Base-by-base conservation (phyloP, 1,140 invertebrate species). In the Achatina immaculata region DNA sequence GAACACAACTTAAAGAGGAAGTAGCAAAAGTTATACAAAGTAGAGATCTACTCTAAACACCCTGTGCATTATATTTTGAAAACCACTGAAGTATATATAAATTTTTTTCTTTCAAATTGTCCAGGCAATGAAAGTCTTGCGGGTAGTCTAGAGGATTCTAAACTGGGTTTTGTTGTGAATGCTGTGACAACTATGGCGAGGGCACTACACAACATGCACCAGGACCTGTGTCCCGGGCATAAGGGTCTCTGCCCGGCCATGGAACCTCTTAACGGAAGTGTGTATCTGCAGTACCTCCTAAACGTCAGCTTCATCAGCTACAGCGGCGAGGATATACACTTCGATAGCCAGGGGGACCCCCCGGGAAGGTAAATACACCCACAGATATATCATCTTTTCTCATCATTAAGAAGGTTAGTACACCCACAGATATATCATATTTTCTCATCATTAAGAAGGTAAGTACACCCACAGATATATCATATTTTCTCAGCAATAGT, bases 331-430 rank as follows among this genome's bases (percentile, higher is more conserved):
- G 91, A 93, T 31, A 94, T 97, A 14, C 94, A 94, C 84, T 97
- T 97, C 87, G 95, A 97, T 90, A 92, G 93, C 71, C 94, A 94
- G 86, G 96, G 96, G 14, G 96, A 97, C 91, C 95, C 96, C 36
- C 95, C 96, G 48, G 95, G 95, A 72, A 94, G 95, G 95, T 95
- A 88, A 91, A 92, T 91, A 45, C 11, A 48, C 21, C 36, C 36
- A 28, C 31, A 21, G 65, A 11, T 14, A 68, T 68, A n/a, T n/a
- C n/a, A n/a, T n/a, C n/a, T 55, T 55, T 55, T 55, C n/a, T 55
- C 51, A 55, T 14, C 14, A n/a, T 55, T 14, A 55, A 55, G 51
- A n/a, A n/a, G 14, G 14, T 55, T 14, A 55, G 51, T 55, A 16
- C n/a, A n/a, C 14, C 51, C n/a, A 55, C 21, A 48, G 42, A 51